Percentiles rank a stretch among this genome's conserved stretches.
These are phyloP conservation scores for Pteria penguin DNA, from an alignment of 2,888 invertebrate genomes.

Conservation along the genomic window DNA sequence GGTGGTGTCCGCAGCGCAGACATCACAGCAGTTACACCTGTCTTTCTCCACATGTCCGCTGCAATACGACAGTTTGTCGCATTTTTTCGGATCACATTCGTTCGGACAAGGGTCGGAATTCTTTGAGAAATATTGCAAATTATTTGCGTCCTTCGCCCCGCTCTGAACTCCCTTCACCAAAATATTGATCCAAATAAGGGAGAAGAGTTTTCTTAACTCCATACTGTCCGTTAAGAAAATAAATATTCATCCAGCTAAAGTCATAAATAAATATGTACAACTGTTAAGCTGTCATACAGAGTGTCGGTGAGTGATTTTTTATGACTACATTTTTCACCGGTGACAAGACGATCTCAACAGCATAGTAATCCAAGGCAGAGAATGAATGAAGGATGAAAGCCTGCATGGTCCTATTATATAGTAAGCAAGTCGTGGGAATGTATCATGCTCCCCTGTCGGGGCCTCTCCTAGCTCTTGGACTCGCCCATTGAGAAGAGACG, in stretches of 20 bases:
- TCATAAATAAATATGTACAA: not conserved
- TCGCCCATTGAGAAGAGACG: no score
- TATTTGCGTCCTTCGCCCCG: not conserved
- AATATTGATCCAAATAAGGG: slow-evolving; percentile 27
- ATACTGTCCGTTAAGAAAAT: not conserved
- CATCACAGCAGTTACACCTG: slow-evolving; percentile 68
- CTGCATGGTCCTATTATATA: no score
- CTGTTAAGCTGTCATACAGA: no score
- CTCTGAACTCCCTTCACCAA: not conserved
- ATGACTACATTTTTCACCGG: no score
- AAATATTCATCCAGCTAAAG: not conserved
- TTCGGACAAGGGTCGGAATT: slow-evolving; percentile 24
- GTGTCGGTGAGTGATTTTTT: no score
- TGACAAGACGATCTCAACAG: no score
- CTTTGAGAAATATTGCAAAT: not conserved
- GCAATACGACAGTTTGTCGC: slow-evolving; percentile 67
- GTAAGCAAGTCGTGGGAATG: no score
- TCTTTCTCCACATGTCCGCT: slow-evolving; percentile 68
- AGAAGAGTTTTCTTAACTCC: slow-evolving; percentile 24
- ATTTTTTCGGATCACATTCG: slow-evolving; percentile 58
- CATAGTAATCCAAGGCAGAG: no score
- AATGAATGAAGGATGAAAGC: no score
- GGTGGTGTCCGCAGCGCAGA: slow-evolving; percentile 65
- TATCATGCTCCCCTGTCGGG: no score
- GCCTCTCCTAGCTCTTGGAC: no score